Evolutionary conservation across 2,888 invertebrate genomes (phyloP), one percentile per base, ranked within the genome.

Genomic region (Hedya salicella): DNA sequence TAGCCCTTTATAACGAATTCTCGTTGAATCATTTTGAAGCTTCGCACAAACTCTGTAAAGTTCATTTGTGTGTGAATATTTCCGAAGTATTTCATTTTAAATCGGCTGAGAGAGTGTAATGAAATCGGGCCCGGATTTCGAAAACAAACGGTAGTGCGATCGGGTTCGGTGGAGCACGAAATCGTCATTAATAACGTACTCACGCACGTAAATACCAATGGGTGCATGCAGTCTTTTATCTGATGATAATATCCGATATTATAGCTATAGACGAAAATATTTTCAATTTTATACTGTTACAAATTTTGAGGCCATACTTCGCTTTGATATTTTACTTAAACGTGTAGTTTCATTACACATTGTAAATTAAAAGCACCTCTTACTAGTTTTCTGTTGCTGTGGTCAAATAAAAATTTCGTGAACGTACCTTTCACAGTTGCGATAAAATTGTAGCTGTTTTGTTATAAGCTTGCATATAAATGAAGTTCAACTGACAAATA

Each of bases 141-240:
- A 78, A 82, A 80, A 84, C 81, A 86, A 85, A 83, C 82, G 81
- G 77, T 79, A 74, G 75, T 73, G 71, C 79, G 79, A 83, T 84
- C 77, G 81, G 69, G 73, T 69, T 70, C 81, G 78, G 67, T 76
- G 74, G 75, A 79, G 84, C 85, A 86, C 69, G 82, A 87, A 91
- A 89, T 88, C 86, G 85, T 80, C 86, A 89, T 90, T 88, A 85
- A 88, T 87, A 86, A 81, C 74, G 76, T 64, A 76, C 69, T 73
- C 70, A 71, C 68, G 75, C 71, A 70, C 71, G 71, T 74, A 77
- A 78, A 79, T 78, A 73, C 71, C 70, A 53, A 54, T 17, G 54
- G 32, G 52, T 46, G 62, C 48, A 52, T 17, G 71, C 54, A 40
- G 60, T 54, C 59, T 63, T 57, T 50, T 39, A 63, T 42, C 57